phyloP scores from a whole-genome alignment of 2,113 vertebrate genomes.

The Alaudala cheleensis region DNA sequence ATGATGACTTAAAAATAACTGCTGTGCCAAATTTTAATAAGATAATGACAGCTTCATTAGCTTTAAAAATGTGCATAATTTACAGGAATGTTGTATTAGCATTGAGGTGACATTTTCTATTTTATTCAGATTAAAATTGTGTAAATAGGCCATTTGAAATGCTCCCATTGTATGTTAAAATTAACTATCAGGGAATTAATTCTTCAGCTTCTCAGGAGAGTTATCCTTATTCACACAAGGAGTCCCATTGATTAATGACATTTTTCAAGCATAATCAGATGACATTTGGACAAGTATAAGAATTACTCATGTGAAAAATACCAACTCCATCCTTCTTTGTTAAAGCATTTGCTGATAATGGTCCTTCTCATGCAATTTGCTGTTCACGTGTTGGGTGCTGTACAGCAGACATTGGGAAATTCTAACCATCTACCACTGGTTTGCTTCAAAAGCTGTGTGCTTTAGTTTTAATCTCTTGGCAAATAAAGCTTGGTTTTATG shows the following conservation, averaged over 20 bases:
- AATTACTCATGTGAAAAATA: slow-evolving; percentile 20
- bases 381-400: neutral
- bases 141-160: slow-evolving; percentile 46
- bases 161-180: neutral
- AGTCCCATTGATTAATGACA: neutral
- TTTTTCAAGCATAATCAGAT: slow-evolving; percentile 9
- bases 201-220: neutral
- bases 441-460: neutral
- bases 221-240: slow-evolving; percentile 14
- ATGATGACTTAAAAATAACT: slow-evolving; percentile 7
- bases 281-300: neutral
- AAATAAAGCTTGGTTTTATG: neutral
- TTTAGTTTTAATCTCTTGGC: neutral
- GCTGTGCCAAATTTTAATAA: slow-evolving; percentile 27
- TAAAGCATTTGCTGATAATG: neutral
- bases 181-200: slow-evolving; percentile 3
- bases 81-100: slow-evolving; percentile 15
- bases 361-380: neutral
- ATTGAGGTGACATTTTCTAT: slow-evolving; percentile 26
- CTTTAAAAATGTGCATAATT: slow-evolving; percentile 49
- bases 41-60: slow-evolving; percentile 38
- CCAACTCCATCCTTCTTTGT: neutral
- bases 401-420: neutral
- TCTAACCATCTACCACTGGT: accelerated
- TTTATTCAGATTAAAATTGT: slow-evolving; percentile 23